Conservation (phyloP, 2,888 invertebrate species). For the Eilema caniola region DNA sequence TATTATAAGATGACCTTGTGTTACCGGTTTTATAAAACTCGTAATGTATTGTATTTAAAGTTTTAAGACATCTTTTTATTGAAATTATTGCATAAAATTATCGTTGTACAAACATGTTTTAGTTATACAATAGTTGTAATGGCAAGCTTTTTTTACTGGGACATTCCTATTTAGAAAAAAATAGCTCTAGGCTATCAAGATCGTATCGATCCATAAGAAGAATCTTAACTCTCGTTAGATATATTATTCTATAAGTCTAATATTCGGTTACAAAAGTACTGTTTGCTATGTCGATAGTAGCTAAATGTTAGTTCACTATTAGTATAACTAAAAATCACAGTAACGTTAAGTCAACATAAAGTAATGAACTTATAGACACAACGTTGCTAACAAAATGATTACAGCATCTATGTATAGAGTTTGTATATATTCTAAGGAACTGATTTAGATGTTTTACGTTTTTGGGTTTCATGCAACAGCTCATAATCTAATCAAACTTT, state of each 20-base stretch:
- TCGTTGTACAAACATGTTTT: slow-evolving; percentile 40
- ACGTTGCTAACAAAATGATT: too few relatives aligned
- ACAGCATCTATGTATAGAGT: too few relatives aligned
- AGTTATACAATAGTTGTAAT: slow-evolving; percentile 31
- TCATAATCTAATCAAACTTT: too few relatives aligned
- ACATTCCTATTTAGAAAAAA: neutral
- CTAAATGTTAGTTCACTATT: neutral
- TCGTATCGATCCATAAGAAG: neutral
- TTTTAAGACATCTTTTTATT: slow-evolving; percentile 38
- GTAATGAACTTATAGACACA: too few relatives aligned
- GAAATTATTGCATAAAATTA: slow-evolving; percentile 50
- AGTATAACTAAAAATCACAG: neutral
- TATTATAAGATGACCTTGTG: slow-evolving; percentile 42
- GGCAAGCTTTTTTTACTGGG: neutral
- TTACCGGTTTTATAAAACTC: slow-evolving; percentile 47
- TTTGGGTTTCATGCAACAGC: too few relatives aligned
- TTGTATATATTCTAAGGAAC: too few relatives aligned
- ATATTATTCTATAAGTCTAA: neutral
- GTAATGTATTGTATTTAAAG: slow-evolving; percentile 48
- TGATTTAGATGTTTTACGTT: neutral
- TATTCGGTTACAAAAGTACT: neutral
- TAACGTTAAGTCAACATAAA: too few relatives aligned
- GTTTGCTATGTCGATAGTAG: neutral
- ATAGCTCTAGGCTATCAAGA: neutral
- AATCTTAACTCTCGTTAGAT: neutral